Conservation (phyloP, 2,888 invertebrate species). For the Cantharis nigra region DNA sequence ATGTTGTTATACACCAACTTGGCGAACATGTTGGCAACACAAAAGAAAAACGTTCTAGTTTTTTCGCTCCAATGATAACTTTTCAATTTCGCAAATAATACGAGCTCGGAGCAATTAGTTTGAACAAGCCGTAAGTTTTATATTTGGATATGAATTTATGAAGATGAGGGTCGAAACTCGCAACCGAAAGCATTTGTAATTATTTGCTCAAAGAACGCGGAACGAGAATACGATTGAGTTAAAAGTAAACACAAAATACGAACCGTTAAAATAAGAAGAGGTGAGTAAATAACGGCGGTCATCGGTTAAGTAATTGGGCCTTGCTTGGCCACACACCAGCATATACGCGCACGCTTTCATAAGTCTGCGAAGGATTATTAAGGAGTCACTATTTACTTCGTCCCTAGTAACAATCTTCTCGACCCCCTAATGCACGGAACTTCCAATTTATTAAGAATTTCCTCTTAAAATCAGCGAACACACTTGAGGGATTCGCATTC, state of each 20-base stretch:
- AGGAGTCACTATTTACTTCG: constrained; percentile 24
- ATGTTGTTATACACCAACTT: constrained; percentile 42
- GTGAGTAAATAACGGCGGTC: constrained; percentile 52
- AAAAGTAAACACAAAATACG: constrained; percentile 44
- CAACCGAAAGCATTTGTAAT: constrained; percentile 30
- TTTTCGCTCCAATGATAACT: constrained; percentile 10
- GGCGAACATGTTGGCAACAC: constrained; percentile 37
- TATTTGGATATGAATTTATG: constrained; percentile 11
- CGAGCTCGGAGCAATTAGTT: constrained; percentile 7
- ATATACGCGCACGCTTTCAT: background rate
- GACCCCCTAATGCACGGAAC: constrained; percentile 22
- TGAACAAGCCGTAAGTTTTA: constrained; percentile 1
- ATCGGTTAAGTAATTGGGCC: constrained; percentile 54
- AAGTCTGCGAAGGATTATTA: constrained; percentile 25
- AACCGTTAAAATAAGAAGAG: constrained; percentile 45
- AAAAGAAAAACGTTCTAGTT: constrained; percentile 28
- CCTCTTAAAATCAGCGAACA: constrained; percentile 24
- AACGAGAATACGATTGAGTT: constrained; percentile 45
- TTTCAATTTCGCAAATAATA: constrained; percentile 6
- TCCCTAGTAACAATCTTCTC: constrained; percentile 17
- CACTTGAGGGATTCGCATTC: background rate
- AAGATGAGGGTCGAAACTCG: constrained; percentile 7
- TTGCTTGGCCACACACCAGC: constrained; percentile 40
- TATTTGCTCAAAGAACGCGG: constrained; percentile 48
- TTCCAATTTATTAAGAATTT: constrained; percentile 30